Evolutionary conservation across 2,888 invertebrate species (phyloP).

Genomic region (Sarcophaga rosellei): DNA sequence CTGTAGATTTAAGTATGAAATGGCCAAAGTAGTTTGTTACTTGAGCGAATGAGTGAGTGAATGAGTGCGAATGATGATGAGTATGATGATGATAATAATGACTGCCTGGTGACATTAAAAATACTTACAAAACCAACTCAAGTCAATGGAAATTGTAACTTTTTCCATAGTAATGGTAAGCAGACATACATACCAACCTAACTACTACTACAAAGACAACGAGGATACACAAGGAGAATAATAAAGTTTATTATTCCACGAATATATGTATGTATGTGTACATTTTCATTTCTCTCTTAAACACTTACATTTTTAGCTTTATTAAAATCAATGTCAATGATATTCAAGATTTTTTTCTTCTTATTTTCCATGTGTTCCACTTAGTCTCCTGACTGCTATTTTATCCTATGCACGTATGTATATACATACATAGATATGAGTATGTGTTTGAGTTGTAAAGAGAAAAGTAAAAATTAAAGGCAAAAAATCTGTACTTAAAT

Average conservation of each 20-base stretch:
- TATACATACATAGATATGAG: neutral
- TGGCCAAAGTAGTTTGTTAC: constrained; percentile 45
- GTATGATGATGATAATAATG: constrained; percentile 13
- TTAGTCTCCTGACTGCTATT: neutral
- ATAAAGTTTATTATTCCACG: constrained; percentile 30
- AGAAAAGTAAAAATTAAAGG: no score
- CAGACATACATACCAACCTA: neutral
- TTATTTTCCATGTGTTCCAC: neutral
- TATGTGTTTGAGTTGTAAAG: no score
- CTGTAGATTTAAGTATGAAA: constrained; percentile 18
- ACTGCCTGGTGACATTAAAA: constrained; percentile 25
- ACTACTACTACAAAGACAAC: constrained; percentile 5
- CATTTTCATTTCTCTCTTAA: constrained; percentile 40
- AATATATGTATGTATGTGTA: neutral
- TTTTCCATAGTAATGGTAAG: neutral
- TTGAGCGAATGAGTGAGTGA: constrained; percentile 30
- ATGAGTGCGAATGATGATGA: constrained; percentile 3
- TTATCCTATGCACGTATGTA: neutral
- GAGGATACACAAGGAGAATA: constrained; percentile 20
- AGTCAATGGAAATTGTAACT: constrained; percentile 36
- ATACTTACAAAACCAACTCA: constrained; percentile 33
- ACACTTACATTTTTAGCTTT: constrained; percentile 46
- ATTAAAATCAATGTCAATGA: constrained; percentile 58
- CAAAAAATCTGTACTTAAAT: no score
- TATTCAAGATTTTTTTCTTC: constrained; percentile 42